A percentile compares a stretch with the other conserved stretches of the same genome.
phyloP scores from a whole-genome alignment of 1,140 invertebrate species.

The Nephila pilipes region DNA sequence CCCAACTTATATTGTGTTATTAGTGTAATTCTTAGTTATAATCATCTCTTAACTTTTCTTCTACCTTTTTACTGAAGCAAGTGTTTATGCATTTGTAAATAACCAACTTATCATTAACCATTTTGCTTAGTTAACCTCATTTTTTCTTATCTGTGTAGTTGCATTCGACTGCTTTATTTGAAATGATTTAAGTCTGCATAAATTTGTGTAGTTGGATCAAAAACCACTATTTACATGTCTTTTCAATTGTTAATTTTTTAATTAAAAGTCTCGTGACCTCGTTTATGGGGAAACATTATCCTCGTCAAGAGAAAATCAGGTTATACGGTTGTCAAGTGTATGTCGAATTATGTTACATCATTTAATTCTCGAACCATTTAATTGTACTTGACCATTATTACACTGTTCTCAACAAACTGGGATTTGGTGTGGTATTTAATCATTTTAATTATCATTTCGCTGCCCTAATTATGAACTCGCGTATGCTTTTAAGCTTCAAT shows the following conservation, averaged over 20 bases:
- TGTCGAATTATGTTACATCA: not conserved
- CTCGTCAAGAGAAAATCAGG: not conserved
- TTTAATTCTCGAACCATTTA: not conserved
- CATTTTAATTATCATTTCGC: conserved; percentile 22
- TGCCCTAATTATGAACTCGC: conserved; percentile 21
- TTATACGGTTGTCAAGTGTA: not conserved
- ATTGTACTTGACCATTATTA: not conserved
- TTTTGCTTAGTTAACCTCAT: too few species aligned
- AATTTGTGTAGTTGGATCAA: too few species aligned
- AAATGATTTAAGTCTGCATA: too few species aligned
- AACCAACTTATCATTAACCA: too few species aligned
- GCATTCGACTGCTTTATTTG: too few species aligned
- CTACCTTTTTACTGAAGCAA: too few species aligned
- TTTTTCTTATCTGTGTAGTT: too few species aligned
- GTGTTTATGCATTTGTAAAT: too few species aligned
- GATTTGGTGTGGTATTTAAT: conserved; percentile 18
- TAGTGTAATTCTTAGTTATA: too few species aligned
- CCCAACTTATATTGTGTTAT: too few species aligned
- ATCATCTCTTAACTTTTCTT: too few species aligned
- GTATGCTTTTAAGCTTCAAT: not conserved
- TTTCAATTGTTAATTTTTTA: not conserved
- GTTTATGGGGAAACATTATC: not conserved
- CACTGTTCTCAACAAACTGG: not conserved
- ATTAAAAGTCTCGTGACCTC: not conserved
- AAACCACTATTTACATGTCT: too few species aligned